A percentile compares a stretch with the other conserved stretches of the same genome.
These are phyloP conservation scores for Acrocyrtus sp. DNA, from an alignment of 2,888 invertebrate genomes.

Conservation along the genomic window DNA sequence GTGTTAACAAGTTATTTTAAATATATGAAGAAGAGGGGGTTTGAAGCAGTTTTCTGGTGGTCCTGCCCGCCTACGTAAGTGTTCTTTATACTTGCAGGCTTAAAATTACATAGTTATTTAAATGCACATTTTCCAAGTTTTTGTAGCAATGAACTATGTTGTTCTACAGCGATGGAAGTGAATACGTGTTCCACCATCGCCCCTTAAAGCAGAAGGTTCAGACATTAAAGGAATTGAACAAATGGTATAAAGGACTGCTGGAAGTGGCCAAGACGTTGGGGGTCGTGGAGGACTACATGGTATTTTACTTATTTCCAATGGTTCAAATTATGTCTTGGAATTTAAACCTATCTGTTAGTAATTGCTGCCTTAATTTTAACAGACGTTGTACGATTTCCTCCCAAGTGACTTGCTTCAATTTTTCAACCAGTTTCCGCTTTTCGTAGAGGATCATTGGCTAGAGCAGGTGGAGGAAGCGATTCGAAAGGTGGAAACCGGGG, in stretches of 20 bases:
- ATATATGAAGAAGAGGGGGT: background rate
- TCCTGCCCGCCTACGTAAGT: slow-evolving; percentile 21
- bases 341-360: background rate
- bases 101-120: slow-evolving; percentile 4
- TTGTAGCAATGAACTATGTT: background rate
- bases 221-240: background rate
- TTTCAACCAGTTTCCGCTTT: slow-evolving; percentile 6
- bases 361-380: background rate
- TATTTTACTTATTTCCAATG: background rate
- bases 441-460: slow-evolving; percentile 10
- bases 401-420: background rate
- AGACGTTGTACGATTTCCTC: background rate
- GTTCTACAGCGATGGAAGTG: background rate
- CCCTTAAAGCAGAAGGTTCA: background rate
- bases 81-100: background rate
- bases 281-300: background rate
- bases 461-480: background rate
- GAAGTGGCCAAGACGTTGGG: background rate
- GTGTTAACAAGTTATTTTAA: slow-evolving; percentile 3
- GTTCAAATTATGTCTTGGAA: background rate
- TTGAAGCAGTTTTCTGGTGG: slow-evolving; percentile 10
- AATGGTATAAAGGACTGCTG: background rate
- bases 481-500: too few species aligned
- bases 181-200: slow-evolving; percentile 6
- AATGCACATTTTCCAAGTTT: background rate